phyloP scores from a whole-genome alignment of 2,888 invertebrate genomes.

The Eupithecia vulgata region DNA sequence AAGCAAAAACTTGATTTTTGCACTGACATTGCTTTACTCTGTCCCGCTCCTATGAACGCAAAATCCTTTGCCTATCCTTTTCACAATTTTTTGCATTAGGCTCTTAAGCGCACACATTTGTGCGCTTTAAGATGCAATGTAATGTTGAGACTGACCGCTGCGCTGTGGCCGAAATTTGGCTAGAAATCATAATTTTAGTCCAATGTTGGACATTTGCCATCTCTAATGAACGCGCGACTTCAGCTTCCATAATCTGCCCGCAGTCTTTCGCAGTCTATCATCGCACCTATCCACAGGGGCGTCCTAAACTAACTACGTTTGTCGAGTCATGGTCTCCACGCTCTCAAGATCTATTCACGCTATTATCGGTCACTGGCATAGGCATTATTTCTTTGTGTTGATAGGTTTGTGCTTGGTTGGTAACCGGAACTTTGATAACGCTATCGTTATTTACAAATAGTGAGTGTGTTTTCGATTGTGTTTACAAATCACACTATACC shows the following conservation, averaged over 20 bases:
- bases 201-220: neutral
- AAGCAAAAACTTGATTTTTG: too few relatives aligned
- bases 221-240: neutral
- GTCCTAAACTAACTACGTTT: neutral
- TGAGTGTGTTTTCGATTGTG: constrained; percentile 7
- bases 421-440: constrained; percentile 37
- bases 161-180: too few relatives aligned
- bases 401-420: constrained; percentile 39
- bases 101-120: neutral
- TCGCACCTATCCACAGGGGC: neutral
- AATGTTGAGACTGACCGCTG: too few relatives aligned
- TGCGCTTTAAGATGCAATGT: neutral
- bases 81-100: too few relatives aligned
- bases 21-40: too few relatives aligned
- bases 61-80: too few relatives aligned
- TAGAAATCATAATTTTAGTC: too few relatives aligned
- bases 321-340: neutral
- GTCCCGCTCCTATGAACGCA: too few relatives aligned
- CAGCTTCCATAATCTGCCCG: neutral
- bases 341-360: neutral
- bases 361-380: constrained; percentile 2
- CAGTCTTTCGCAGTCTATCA: neutral
- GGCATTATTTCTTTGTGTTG: neutral
- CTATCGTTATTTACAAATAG: constrained; percentile 10
- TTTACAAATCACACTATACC: constrained; percentile 2